Conservation (phyloP, 2,113 vertebrate genomes). For the Hyla sarda region DNA sequence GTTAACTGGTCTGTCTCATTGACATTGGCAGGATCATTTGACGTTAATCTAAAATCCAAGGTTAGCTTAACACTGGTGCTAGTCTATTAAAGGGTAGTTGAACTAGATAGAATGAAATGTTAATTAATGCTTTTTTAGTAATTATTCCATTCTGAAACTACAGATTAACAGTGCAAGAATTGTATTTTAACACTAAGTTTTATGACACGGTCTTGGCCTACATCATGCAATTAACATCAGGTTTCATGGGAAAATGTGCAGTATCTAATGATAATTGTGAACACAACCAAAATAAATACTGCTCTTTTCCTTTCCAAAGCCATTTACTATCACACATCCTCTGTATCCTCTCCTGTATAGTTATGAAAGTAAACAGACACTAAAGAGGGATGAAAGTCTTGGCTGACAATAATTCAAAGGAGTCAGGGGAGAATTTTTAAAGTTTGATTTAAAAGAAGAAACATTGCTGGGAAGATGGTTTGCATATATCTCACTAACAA, state of each 20-base stretch:
- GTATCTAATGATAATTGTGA: neutral
- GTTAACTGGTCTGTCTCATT: too few species aligned
- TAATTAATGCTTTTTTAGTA: too few species aligned
- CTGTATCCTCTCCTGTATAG: neutral
- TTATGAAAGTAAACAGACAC: conserved; percentile 21
- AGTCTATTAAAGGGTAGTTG: too few species aligned
- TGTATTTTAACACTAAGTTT: neutral
- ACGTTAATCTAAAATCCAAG: too few species aligned
- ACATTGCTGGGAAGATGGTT: too few species aligned
- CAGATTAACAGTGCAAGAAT: neutral
- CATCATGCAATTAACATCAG: neutral
- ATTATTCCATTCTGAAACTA: too few species aligned
- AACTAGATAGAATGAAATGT: too few species aligned
- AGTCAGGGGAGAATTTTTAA: neutral
- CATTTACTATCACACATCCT: conserved; percentile 27
- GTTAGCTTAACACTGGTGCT: too few species aligned
- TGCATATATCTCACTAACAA: too few species aligned
- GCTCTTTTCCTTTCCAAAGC: neutral
- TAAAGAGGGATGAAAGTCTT: neutral
- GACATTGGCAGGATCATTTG: too few species aligned
- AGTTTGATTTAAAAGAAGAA: neutral
- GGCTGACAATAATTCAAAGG: neutral
- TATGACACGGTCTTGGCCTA: neutral
- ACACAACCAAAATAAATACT: conserved; percentile 26
- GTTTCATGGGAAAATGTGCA: conserved; percentile 7